Evolutionary conservation across 2,888 invertebrate genomes (phyloP).

Genomic region (Eurytoma adleriae): DNA sequence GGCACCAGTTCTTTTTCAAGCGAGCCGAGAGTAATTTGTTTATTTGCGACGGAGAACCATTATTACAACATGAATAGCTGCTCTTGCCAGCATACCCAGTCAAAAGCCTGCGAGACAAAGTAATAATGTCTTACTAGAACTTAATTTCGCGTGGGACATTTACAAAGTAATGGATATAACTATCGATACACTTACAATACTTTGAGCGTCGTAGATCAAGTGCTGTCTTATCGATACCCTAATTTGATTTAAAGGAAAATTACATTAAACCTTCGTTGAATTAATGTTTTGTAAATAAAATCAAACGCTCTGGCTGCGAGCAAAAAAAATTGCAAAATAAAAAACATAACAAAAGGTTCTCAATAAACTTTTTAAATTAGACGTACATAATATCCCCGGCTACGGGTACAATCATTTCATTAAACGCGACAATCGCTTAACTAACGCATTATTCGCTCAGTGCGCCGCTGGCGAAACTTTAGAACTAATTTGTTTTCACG

Average conservation of each 20-base stretch:
- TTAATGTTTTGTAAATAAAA: too few species aligned
- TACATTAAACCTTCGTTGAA: too few species aligned
- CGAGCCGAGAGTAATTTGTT: not conserved
- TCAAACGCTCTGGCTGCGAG: too few species aligned
- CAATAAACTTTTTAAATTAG: not conserved
- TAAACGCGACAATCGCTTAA: slow-evolving; percentile 18
- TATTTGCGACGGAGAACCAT: not conserved
- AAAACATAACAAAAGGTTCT: not conserved
- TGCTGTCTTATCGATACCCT: too few species aligned
- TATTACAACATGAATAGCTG: not conserved
- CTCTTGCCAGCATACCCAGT: not conserved
- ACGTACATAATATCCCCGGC: not conserved
- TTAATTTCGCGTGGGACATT: too few species aligned
- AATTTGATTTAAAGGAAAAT: too few species aligned
- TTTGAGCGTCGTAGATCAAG: too few species aligned
- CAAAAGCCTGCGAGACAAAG: too few species aligned
- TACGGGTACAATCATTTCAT: slow-evolving; percentile 12
- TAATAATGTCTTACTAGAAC: too few species aligned
- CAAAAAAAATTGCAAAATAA: too few species aligned
- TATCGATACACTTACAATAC: too few species aligned
- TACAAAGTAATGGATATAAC: too few species aligned
- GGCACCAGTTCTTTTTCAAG: not conserved
- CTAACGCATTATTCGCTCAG: not conserved
- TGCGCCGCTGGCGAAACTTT: slow-evolving; percentile 4
- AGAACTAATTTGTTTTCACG: slow-evolving; percentile 40